Evolutionary conservation across 2,113 vertebrate species (phyloP).

Genomic region (Sebastes fasciatus): DNA sequence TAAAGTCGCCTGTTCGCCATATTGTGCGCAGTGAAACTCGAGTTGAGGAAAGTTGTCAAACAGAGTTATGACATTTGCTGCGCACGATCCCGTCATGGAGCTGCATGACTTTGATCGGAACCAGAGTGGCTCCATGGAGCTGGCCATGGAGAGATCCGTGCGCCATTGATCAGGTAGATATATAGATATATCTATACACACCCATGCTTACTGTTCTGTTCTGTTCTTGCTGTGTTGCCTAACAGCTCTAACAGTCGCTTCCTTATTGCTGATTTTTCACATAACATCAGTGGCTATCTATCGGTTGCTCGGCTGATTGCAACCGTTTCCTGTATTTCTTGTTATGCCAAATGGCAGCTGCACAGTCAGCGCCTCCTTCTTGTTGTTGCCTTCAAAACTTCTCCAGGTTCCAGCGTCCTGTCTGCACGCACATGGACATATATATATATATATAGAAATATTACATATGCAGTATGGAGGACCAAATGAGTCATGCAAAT

Average conservation of each 20-base stretch:
- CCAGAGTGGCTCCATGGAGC: constrained; percentile 74
- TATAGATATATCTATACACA: background rate
- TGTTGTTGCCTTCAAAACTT: constrained; percentile 31
- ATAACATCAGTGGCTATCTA: constrained; percentile 64
- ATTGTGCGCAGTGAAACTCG: constrained; percentile 71
- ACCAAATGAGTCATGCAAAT: too few species aligned
- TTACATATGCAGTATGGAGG: too few species aligned
- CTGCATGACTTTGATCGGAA: constrained; percentile 80
- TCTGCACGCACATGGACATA: constrained; percentile 27
- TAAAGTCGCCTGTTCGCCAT: constrained; percentile 63
- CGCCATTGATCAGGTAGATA: constrained; percentile 69
- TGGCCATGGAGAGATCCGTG: constrained; percentile 53
- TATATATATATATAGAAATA: too few species aligned
- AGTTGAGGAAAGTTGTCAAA: constrained; percentile 64
- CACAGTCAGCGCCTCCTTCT: constrained; percentile 61
- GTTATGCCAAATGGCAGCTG: constrained; percentile 81
- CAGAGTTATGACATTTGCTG: constrained; percentile 78
- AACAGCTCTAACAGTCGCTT: constrained; percentile 44
- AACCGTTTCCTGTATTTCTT: constrained; percentile 87
- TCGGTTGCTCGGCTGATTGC: constrained; percentile 53
- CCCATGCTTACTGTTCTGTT: constrained; percentile 29
- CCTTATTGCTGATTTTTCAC: constrained; percentile 64
- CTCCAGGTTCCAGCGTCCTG: constrained; percentile 2
- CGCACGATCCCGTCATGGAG: constrained; percentile 75
- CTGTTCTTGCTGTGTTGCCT: constrained; percentile 39